Percentiles rank a stretch among this genome's conserved stretches.
Evolutionary conservation across 92 coral and sea anemone species (phyloP).

Genomic region (Virgularia gustaviana): DNA sequence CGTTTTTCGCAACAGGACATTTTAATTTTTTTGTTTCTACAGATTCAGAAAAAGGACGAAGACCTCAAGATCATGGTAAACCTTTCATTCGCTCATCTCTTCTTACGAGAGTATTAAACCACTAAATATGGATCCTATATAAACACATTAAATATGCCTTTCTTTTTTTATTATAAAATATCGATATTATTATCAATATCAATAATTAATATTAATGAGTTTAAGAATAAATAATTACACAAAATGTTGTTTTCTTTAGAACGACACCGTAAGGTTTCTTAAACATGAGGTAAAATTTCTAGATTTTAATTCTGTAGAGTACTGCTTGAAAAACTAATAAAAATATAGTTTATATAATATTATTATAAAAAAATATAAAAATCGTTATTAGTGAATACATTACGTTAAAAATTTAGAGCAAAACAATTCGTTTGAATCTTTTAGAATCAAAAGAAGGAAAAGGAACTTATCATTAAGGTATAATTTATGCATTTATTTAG

Average conservation of each 20-base stretch:
- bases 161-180: background rate
- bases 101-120: too few relatives aligned
- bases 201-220: background rate
- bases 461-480: conserved; percentile 85
- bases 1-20: too few relatives aligned
- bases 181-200: background rate
- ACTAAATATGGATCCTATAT: too few relatives aligned
- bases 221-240: background rate
- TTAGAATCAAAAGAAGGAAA: conserved; percentile 97
- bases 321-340: too few relatives aligned
- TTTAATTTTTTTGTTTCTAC: background rate
- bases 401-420: too few relatives aligned
- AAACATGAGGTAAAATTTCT: conserved; percentile 71
- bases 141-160: background rate
- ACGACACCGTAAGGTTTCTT: conserved; percentile 80
- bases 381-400: too few relatives aligned
- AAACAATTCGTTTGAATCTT: conserved; percentile 5
- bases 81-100: background rate
- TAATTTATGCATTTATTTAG: too few relatives aligned
- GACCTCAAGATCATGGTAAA: conserved; percentile 31
- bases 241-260: conserved; percentile 44
- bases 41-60: conserved; percentile 37
- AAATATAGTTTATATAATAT: too few relatives aligned
- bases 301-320: too few relatives aligned
- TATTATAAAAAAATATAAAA: too few relatives aligned